Evolutionary conservation across 2,797 vertebrate genomes (phyloP).

Genomic region (Sebastes minor): DNA sequence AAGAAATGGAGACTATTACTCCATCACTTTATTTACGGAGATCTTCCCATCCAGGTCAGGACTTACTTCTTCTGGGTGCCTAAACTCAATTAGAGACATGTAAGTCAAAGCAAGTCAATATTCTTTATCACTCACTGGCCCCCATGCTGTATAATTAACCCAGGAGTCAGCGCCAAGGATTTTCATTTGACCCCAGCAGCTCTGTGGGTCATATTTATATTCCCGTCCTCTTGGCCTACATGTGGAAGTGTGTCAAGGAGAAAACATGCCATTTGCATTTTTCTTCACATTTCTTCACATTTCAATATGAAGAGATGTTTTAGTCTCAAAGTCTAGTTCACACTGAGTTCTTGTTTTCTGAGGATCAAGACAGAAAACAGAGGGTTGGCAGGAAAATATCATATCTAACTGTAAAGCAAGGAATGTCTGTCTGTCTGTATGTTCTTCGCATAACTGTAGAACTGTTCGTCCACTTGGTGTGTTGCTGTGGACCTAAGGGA

Average conservation of each 20-base stretch:
- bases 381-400: not conserved
- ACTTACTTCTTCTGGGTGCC: not conserved
- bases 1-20: not conserved
- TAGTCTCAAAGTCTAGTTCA: not conserved
- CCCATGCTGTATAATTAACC: slow-evolving; percentile 46
- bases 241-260: not conserved
- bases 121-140: slow-evolving; percentile 22
- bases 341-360: not conserved
- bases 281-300: not conserved
- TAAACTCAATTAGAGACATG: slow-evolving; percentile 29
- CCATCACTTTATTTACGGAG: not conserved
- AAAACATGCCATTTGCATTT: slow-evolving; percentile 8
- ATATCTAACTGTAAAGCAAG: too few relatives aligned
- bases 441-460: fast-evolving
- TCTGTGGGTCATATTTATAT: slow-evolving; percentile 20
- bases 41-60: not conserved
- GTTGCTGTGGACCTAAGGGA: too few relatives aligned
- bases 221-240: not conserved
- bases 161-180: slow-evolving; percentile 2
- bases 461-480: too few relatives aligned
- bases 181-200: slow-evolving; percentile 32
- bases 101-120: slow-evolving; percentile 42
- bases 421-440: too few relatives aligned
- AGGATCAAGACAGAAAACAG: slow-evolving; percentile 1
- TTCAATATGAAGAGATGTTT: not conserved